Evolutionary conservation across 2,888 invertebrate species (phyloP), one percentile per base, ranked within the genome.

Genomic region (Phortica okadai): DNA sequence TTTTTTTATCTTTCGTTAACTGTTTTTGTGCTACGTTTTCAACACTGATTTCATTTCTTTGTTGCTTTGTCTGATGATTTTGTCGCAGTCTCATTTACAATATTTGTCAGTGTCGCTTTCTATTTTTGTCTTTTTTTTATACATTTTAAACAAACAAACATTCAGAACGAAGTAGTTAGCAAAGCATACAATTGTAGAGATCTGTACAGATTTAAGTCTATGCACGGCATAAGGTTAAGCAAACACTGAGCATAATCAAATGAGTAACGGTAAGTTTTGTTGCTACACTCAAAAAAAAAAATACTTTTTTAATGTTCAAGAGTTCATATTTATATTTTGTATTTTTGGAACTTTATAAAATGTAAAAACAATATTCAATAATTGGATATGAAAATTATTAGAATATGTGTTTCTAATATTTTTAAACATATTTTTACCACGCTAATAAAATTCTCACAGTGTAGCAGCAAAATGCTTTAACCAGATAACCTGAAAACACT

Each of bases 71-170:
- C 69, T 72, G 75, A 84, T 78, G 80, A 82, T 84, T 84, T 83
- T 84, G 84, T 84, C 84, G 84, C 84, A 84, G 82, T 84, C 84
- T 84, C 84, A 84, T 84, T 84, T 85, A 84, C 85, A 84, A 84
- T 84, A 85, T 84, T 84, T 84, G 83, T 82, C 84, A 73, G 70
- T 8, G 74, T 8, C 83, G 82, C 82, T 44, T 7, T 11, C 56
- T 21, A 21, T 69, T 83, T 78, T 74, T 74, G 81, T 74, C 74
- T 77, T 75, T 72, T 1, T 25, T 72, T 54, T 69, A n/a, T 72
- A 33, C 41, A 25, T 72, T 72, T 70, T 7, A 14, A 54, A 33
- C 54, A 33, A 33, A 33, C 56, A 21, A 14, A 72, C 50, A 72
- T 11, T 72, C 33, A 72, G 33, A 56, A 14, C 67, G 44, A 16